Evolutionary conservation across 2,797 vertebrate species (phyloP), one percentile per base, ranked within the genome.

Genomic region (Manis pentadactyla): DNA sequence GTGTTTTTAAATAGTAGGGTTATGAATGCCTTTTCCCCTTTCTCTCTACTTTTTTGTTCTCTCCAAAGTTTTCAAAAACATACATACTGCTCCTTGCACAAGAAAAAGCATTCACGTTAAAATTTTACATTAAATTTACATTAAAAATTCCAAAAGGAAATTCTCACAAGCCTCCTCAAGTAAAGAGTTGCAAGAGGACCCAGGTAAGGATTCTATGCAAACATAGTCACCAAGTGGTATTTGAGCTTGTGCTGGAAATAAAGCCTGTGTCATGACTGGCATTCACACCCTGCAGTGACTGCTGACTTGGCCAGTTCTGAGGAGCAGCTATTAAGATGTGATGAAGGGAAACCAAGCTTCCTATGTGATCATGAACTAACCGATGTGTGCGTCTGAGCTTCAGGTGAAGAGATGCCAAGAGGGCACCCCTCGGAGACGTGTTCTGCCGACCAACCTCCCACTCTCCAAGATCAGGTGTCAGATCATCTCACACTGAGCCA

Each of bases 131-230:
- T 73, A 77, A 77, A 61, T 59, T 78, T 66, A 55, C 4, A 4
- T 91, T 66, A 71, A 83, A 93, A 85, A 71, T 64, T 81, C 14
- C 55, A 64, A 86, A 92, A 92, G 55, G 7, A 71, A 77, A 85
- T 88, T 81, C 71, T 57, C 88, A 51, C 19, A 69, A 39, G 55
- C 75, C 29, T 81, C 77, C 23, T 77, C 77, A 82, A 68, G 8
- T 49, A 84, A 86, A 37, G 29, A 34, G 13, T 42, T 39, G 2
- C 49, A 39, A 34, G 93, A 71, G n/a, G 57, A 88, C 7, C 12
- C 51, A 61, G 14, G 10, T 63, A 59, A 53, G 55, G 5, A 18
- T 59, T 21, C 55, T 82, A 18, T 37, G 61, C 31, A 69, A 75
- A 66, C 19, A 25, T 63, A 31, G n/a, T 74, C 64, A 51, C 49